phyloP scores from a whole-genome alignment of 2,888 invertebrate species.

The Torymus aiolomorphi region DNA sequence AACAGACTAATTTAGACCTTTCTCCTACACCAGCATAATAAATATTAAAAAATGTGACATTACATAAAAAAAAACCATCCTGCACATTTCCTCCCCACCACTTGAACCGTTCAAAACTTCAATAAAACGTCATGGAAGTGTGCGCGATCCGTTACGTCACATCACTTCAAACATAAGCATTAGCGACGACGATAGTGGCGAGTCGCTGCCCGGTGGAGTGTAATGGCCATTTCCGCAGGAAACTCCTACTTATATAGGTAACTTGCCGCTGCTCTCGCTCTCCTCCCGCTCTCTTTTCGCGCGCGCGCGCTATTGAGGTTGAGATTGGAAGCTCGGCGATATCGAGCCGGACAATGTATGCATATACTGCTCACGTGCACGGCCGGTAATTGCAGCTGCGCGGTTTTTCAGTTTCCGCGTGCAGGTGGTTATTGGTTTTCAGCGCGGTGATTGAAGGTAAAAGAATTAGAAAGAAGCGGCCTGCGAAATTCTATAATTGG shows the following conservation, averaged over 20 bases:
- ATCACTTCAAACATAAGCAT: neutral
- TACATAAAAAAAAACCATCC: too few relatives aligned
- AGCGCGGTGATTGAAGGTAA: too few relatives aligned
- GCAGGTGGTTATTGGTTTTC: too few relatives aligned
- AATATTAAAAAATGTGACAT: too few relatives aligned
- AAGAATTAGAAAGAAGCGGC: too few relatives aligned
- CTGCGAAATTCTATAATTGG: too few relatives aligned
- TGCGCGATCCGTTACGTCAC: neutral
- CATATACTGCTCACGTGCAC: neutral
- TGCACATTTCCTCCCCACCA: too few relatives aligned
- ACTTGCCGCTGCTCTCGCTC: neutral
- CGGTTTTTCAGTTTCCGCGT: too few relatives aligned
- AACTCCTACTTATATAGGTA: slow-evolving; percentile 46
- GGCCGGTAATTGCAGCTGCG: neutral
- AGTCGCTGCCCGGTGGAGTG: slow-evolving; percentile 26
- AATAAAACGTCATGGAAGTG: neutral
- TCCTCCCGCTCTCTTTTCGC: neutral
- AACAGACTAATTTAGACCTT: too few relatives aligned
- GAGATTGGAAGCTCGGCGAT: slow-evolving; percentile 15
- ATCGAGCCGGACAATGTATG: slow-evolving; percentile 1
- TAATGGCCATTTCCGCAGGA: slow-evolving; percentile 53
- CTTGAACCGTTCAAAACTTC: too few relatives aligned
- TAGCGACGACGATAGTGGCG: neutral
- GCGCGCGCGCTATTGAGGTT: slow-evolving; percentile 20
- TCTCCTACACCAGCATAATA: too few relatives aligned